A percentile compares a stretch with the other conserved stretches of the same genome.
phyloP scores from a whole-genome alignment of 2,888 invertebrate genomes.

The Tenthredo livida region DNA sequence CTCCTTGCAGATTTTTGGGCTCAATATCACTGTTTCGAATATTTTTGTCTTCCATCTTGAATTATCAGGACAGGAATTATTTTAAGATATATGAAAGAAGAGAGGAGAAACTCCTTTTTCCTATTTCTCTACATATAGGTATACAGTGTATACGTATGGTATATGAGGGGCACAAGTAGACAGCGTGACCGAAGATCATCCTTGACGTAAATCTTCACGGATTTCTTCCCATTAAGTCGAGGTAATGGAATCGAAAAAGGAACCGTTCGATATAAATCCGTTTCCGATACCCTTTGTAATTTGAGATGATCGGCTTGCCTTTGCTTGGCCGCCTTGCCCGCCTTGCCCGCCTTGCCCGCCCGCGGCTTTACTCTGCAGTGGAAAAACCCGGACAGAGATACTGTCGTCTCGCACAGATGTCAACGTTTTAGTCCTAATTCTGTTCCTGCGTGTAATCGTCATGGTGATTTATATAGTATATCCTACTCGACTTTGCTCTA shows the following conservation, averaged over 20 bases:
- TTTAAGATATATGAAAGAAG: not conserved
- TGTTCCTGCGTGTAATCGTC: not conserved
- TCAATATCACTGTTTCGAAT: not conserved
- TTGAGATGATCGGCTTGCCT: slow-evolving; percentile 76
- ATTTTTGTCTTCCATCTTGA: not conserved
- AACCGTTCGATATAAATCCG: slow-evolving; percentile 69
- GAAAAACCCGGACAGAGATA: not conserved
- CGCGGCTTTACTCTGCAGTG: not conserved
- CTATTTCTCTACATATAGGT: not conserved
- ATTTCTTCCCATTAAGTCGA: slow-evolving; percentile 12
- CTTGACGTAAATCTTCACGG: slow-evolving; percentile 31
- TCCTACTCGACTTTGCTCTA: not conserved
- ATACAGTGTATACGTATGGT: not conserved
- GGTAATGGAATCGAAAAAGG: slow-evolving; percentile 38
- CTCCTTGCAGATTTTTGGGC: not conserved
- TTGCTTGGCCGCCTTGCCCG: too few species aligned
- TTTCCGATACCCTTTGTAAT: slow-evolving; percentile 78
- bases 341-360: too few species aligned
- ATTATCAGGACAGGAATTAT: not conserved
- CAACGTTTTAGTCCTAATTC: not conserved
- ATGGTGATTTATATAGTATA: not conserved
- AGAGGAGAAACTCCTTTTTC: not conserved
- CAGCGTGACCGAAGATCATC: not conserved
- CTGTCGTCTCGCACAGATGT: not conserved
- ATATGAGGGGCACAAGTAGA: not conserved